A percentile compares a stretch with the other conserved stretches of the same genome.
Conservation (phyloP, 2,888 invertebrate species). For the Dryobota labecula region DNA sequence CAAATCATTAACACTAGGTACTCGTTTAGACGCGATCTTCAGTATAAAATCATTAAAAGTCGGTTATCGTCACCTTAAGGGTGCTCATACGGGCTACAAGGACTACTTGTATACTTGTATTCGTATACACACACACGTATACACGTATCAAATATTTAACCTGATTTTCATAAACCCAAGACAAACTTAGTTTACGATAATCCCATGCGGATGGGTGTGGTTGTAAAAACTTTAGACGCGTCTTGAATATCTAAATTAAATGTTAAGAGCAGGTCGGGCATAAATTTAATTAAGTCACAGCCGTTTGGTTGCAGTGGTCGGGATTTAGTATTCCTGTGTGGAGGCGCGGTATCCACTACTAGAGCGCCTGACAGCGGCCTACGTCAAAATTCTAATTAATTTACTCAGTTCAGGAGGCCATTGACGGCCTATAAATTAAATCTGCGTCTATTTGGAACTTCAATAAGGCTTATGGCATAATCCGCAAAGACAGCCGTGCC, state of each 20-base stretch:
- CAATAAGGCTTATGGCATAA: slow-evolving; percentile 51
- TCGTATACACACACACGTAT: no score
- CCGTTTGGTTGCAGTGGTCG: slow-evolving; percentile 40
- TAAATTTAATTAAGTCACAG: slow-evolving; percentile 62
- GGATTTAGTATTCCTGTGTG: slow-evolving; percentile 64
- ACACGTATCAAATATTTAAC: slow-evolving; percentile 4
- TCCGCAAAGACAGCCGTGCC: slow-evolving; percentile 45
- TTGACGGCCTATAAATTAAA: slow-evolving; percentile 64
- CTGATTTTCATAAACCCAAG: slow-evolving; percentile 25
- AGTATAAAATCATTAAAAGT: no score
- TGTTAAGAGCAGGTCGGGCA: slow-evolving; percentile 48
- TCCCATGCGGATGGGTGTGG: slow-evolving; percentile 29
- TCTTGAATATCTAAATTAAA: slow-evolving; percentile 58
- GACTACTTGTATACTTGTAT: slow-evolving; percentile 2
- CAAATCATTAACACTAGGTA: no score
- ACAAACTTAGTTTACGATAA: slow-evolving; percentile 44
- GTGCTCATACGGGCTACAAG: neutral
- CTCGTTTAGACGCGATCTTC: no score
- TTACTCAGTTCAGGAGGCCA: slow-evolving; percentile 59
- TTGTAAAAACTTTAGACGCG: slow-evolving; percentile 51
- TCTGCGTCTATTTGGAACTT: slow-evolving; percentile 55
- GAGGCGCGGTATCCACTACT: slow-evolving; percentile 51
- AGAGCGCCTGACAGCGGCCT: slow-evolving; percentile 61
- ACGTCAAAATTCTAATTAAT: slow-evolving; percentile 68
- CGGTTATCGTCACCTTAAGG: no score